Evolutionary conservation across 2,797 vertebrate species (phyloP).

Genomic region (Novumbra hubbsi): DNA sequence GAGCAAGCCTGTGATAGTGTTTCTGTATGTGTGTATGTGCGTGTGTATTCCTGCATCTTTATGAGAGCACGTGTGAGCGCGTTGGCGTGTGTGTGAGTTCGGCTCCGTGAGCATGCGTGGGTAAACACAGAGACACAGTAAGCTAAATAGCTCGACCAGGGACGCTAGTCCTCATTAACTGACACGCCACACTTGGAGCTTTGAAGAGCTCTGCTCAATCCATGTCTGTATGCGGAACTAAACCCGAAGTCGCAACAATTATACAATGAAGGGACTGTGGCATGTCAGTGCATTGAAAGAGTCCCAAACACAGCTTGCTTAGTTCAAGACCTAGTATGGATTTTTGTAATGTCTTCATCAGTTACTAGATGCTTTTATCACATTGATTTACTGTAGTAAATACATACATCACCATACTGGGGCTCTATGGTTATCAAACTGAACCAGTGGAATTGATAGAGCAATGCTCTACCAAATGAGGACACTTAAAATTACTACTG

Average conservation of each 20-base stretch:
- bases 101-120: background rate
- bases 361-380: too few relatives aligned
- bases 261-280: background rate
- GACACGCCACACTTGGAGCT: slow-evolving; percentile 1
- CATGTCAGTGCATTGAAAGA: background rate
- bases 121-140: background rate
- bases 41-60: background rate
- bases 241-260: background rate
- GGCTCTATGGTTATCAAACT: too few relatives aligned
- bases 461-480: too few relatives aligned
- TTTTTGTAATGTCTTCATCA: too few relatives aligned
- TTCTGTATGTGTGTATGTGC: background rate
- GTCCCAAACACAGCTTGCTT: background rate
- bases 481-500: background rate
- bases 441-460: too few relatives aligned
- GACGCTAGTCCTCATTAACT: background rate
- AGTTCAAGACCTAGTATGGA: too few relatives aligned
- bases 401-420: too few relatives aligned
- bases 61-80: background rate
- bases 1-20: background rate
- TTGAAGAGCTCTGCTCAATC: background rate
- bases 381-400: too few relatives aligned
- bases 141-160: background rate
- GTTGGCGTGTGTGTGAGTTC: background rate
- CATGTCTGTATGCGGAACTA: background rate